Evolutionary conservation across 2,888 invertebrate genomes (phyloP).

Genomic region (Exocentrus adspersus): DNA sequence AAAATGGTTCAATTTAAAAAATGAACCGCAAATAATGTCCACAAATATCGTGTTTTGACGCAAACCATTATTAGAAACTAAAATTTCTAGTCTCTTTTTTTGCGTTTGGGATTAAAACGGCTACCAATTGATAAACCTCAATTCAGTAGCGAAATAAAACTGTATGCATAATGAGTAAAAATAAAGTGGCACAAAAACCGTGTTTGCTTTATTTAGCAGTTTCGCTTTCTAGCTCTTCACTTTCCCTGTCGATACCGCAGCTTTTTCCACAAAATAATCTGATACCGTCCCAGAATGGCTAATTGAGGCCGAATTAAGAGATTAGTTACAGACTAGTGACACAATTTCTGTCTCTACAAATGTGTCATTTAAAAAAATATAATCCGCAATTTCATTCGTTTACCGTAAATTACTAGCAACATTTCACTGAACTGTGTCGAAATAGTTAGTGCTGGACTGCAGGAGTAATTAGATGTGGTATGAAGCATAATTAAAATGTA

Average conservation of each 20-base stretch:
- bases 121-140: not conserved
- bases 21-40: too few species aligned
- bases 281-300: not conserved
- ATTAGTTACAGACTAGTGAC: not conserved
- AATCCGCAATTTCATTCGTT: not conserved
- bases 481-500: too few species aligned
- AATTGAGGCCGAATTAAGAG: not conserved
- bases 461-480: too few species aligned
- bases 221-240: conserved; percentile 12
- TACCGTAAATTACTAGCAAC: not conserved
- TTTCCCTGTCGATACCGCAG: not conserved
- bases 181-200: not conserved
- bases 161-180: not conserved
- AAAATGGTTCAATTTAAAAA: too few species aligned
- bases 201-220: conserved; percentile 1
- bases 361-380: not conserved
- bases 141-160: not conserved
- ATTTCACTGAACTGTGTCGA: not conserved
- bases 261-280: not conserved
- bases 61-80: not conserved
- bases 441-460: too few species aligned
- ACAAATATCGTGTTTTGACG: too few species aligned
- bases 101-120: not conserved
- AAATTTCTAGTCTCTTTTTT: not conserved
- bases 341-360: not conserved